Base-by-base conservation (phyloP, 2,888 invertebrate genomes). In the Cerastis leucographa region DNA sequence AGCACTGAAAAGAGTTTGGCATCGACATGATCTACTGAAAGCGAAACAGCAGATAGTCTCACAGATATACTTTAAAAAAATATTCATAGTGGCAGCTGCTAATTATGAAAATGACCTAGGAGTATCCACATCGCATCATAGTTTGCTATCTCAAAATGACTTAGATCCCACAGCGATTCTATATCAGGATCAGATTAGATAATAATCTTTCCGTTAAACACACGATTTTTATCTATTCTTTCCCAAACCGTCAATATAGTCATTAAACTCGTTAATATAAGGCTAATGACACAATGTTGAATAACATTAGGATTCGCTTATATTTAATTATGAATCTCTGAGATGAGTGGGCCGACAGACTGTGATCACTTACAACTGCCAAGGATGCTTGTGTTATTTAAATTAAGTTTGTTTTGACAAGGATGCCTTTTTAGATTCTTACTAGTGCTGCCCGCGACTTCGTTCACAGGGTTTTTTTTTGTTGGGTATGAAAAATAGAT, bases 341-440 rank as follows among this genome's bases (percentile, higher is more conserved):
- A 79, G 44, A 29, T 35, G 69, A 42, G 85, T 84, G 73, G 81
- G 80, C 49, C 11, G 73, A 17, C 40, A 44, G 72, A 62, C 72
- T 5, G 61, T 61, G 79, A 65, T 25, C 65, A 9, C 59, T 59
- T 44, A 44, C 51, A 65, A 66, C 71, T 59, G 69, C 19, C 68
- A 69, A 85, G 71, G 74, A 69, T 49, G 29, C 49, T 66, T 69
- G 51, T 54, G 40, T 44, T 81, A 65, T 72, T 84, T 51, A 69
- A 72, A 79, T 65, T 44, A 35, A 35, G 56, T 71, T 84, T 79
- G 59, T 79, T 84, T 84, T 81, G 56, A 68, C 62, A 61, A 65
- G 40, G 46, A 35, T 25, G 56, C 71, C n/a, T 67, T 64, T 69
- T 64, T 51, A 73, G 59, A 51, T 64, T 67, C 14, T 56, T 76